Evolutionary conservation across 2,888 invertebrate genomes (phyloP), one percentile per base, ranked within the genome.

Genomic region (Arrhopalites spinosus): DNA sequence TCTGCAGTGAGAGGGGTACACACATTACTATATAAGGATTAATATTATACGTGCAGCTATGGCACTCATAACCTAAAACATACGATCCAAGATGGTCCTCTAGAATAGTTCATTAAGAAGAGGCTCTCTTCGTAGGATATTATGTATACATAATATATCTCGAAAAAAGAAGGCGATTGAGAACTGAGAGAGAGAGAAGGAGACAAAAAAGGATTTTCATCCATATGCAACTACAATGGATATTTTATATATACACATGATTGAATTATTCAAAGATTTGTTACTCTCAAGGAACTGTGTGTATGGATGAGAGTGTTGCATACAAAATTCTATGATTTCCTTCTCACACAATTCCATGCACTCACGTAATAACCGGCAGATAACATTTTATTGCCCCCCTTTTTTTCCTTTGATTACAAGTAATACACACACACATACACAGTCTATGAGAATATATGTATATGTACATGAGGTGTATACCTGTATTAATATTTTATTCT

Each of bases 341-440:
- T 15, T 50, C 50, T 50, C 50, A 8, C 50, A 61, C 27, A 3
- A 36, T 11, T 7, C 36, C 3, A 36, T 3, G 36, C 36, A 36
- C 36, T 36, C 36, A 30, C 27, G 20, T 61, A 27, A 15, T 5
- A 27, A 63, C 59, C 30, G 27, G 63, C 25, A 36, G 69, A 69
- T 69, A 69, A 53, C 29, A 29, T 50, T 69, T 69, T 69, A 69
- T 69, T 69, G 30, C 53, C 30, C 53, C 50, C 45, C 15, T 15
- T 45, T 45, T 68, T 53, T 69, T 43, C 67, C 67, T 27, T 29
- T 69, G 69, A 69, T 53, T 69, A 69, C 69, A 50, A 61, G 50
- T n/a, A 5, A 50, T 50, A 50, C 50, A n/a, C n/a, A n/a, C n/a
- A n/a, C n/a, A n/a, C n/a, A n/a, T n/a, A n/a, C n/a, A n/a, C n/a